A percentile compares a stretch with the other conserved stretches of the same genome.
Conservation (phyloP, 2,888 invertebrate genomes). For the Eupithecia exiguata region DNA sequence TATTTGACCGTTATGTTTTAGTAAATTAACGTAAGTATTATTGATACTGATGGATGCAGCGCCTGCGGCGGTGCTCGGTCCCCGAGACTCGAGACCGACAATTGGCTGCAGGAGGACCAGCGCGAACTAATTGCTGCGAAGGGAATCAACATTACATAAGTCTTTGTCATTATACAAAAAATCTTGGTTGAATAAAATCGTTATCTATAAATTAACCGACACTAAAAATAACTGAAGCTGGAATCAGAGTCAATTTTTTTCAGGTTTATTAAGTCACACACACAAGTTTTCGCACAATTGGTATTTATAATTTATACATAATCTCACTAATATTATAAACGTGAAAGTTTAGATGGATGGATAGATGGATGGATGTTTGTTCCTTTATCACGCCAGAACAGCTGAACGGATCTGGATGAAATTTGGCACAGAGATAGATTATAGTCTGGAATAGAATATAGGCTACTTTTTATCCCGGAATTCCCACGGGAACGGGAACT, state of each 20-base stretch:
- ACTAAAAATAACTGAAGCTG: neutral
- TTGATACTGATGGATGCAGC: constrained; percentile 33
- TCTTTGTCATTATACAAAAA: neutral
- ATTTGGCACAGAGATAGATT: too few relatives aligned
- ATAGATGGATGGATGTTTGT: too few relatives aligned
- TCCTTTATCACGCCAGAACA: too few relatives aligned
- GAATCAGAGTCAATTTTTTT: neutral
- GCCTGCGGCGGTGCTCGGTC: constrained; percentile 35
- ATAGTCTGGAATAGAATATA: too few relatives aligned
- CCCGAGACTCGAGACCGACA: constrained; percentile 42
- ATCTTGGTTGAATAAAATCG: neutral
- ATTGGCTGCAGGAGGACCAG: constrained; percentile 42
- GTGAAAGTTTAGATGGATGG: too few relatives aligned
- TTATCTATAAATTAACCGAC: neutral
- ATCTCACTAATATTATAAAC: too few relatives aligned
- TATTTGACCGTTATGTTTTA: constrained; percentile 19
- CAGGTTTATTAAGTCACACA: neutral
- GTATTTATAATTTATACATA: too few relatives aligned
- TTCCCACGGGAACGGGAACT: too few relatives aligned
- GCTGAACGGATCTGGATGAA: too few relatives aligned
- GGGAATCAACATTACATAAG: constrained; percentile 17
- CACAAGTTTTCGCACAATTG: neutral
- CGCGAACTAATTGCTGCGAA: constrained; percentile 49
- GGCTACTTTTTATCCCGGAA: too few relatives aligned
- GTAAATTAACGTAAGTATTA: constrained; percentile 25